These are phyloP conservation scores for Halesus radiatus DNA, from an alignment of 1,140 invertebrate species.

Conservation along the genomic window DNA sequence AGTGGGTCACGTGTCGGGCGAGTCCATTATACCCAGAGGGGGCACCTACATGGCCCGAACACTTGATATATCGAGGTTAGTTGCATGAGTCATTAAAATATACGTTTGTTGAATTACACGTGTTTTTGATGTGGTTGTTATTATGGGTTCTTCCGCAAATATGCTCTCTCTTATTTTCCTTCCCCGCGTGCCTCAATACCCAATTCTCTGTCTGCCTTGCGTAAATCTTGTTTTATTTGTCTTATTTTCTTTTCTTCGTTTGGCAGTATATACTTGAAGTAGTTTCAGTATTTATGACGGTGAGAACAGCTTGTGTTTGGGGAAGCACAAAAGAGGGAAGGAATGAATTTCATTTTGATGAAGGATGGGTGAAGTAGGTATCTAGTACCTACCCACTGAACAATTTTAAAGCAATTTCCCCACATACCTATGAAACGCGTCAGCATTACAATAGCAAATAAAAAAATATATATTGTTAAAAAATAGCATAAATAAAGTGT, in stretches of 20 bases:
- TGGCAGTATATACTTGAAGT: background rate
- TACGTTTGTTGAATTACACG: background rate
- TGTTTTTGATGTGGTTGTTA: background rate
- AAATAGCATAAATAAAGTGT: no score
- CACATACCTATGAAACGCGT: no score
- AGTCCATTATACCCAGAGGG: slow-evolving; percentile 14
- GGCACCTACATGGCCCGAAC: no score
- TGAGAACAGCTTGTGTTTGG: slow-evolving; percentile 19
- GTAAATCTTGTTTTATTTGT: slow-evolving; percentile 11
- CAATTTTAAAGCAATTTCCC: no score
- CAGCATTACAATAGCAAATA: no score
- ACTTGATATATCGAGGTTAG: no score
- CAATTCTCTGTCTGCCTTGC: no score
- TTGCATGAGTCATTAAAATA: no score
- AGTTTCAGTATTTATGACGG: slow-evolving; percentile 9
- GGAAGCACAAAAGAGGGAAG: slow-evolving; percentile 1
- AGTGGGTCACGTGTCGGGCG: slow-evolving; percentile 27
- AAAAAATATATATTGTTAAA: no score
- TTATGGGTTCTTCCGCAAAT: no score
- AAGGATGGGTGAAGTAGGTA: background rate
- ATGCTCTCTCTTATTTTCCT: no score
- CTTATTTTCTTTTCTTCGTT: slow-evolving; percentile 6
- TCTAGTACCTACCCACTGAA: background rate
- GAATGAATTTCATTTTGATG: background rate
- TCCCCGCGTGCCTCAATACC: background rate